A percentile compares a stretch with the other conserved stretches of the same genome.
Evolutionary conservation across 2,113 vertebrate species (phyloP).

Genomic region (human): GRCh38 chr17:28562001-28562500

Average conservation of each 20-base stretch:
- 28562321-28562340: background rate
- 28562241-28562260: background rate
- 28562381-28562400: background rate
- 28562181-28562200: background rate
- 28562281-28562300: background rate
- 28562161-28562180: background rate
- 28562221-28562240: background rate
- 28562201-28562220: constrained; percentile 39
- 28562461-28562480: background rate
- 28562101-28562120: background rate
- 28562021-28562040: background rate
- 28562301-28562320: background rate
- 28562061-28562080: background rate
- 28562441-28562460: background rate
- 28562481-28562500: background rate
- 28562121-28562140: background rate
- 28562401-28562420: constrained; percentile 24
- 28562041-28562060: background rate
- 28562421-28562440: constrained; percentile 35
- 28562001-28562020: background rate
- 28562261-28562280: constrained; percentile 32
- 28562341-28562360: background rate
- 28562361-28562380: background rate
- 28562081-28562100: background rate
- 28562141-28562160: background rate